Conservation (phyloP, 2,113 vertebrate genomes). For the Polypterus senegalus region DNA sequence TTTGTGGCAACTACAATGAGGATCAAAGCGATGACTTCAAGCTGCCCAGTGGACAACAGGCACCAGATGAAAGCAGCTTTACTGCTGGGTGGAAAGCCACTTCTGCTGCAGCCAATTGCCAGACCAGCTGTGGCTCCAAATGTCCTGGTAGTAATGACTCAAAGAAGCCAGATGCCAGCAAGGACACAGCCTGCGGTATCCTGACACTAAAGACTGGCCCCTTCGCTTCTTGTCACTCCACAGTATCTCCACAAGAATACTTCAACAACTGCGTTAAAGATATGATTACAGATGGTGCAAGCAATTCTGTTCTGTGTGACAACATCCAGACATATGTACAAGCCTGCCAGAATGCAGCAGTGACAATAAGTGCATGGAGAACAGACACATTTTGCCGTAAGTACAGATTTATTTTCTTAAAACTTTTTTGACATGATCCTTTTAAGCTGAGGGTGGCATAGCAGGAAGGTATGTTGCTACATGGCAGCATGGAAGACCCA, state of each 20-base stretch:
- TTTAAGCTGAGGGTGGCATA: no score
- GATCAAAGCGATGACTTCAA: background rate
- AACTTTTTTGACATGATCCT: no score
- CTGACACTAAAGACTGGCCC: slow-evolving; percentile 3
- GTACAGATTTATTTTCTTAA: background rate
- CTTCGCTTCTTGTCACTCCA: slow-evolving; percentile 8
- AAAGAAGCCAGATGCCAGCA: slow-evolving; percentile 11
- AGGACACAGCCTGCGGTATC: slow-evolving; percentile 16
- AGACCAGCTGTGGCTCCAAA: background rate
- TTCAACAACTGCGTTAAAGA: slow-evolving; percentile 16
- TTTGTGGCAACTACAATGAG: slow-evolving; percentile 23
- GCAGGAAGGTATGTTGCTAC: no score
- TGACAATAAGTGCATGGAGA: slow-evolving; percentile 17
- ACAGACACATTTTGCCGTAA: slow-evolving; percentile 18
- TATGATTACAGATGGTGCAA: background rate
- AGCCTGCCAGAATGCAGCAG: slow-evolving; percentile 10
- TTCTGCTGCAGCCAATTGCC: background rate
- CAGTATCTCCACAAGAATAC: slow-evolving; percentile 1
- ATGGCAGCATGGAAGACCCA: no score
- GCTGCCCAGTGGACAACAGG: background rate
- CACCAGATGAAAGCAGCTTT: background rate
- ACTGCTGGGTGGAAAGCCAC: background rate
- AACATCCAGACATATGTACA: slow-evolving; percentile 18
- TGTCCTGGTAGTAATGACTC: background rate
- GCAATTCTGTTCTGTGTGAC: background rate